These are phyloP conservation scores for Lobophora halterata DNA, from an alignment of 2,888 invertebrate genomes.

Conservation along the genomic window DNA sequence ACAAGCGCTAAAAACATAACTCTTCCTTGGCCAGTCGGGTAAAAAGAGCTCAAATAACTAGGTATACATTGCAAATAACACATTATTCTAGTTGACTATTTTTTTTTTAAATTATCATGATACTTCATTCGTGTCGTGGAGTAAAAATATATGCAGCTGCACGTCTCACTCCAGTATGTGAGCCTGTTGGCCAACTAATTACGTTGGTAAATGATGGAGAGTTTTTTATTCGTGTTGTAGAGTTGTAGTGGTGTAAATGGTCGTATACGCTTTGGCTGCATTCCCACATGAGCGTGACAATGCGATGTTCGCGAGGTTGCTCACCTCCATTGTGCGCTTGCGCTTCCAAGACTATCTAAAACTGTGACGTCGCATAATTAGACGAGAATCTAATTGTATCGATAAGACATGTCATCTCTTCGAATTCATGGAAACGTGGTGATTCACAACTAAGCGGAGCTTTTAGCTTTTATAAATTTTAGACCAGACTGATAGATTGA, in stretches of 20 bases:
- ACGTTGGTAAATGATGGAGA: constrained; percentile 28
- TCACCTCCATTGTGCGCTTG: constrained; percentile 58
- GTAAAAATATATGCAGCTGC: constrained; percentile 26
- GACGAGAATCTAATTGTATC: constrained; percentile 48
- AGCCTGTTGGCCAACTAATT: constrained; percentile 37
- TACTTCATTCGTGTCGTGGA: constrained; percentile 30
- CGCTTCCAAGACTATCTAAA: constrained; percentile 45
- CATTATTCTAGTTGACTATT: constrained; percentile 21
- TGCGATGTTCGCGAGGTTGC: constrained; percentile 65
- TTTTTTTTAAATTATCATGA: constrained; percentile 24
- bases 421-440: constrained; percentile 27
- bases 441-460: constrained; percentile 5
- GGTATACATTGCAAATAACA: constrained; percentile 22
- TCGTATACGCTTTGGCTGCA: constrained; percentile 39
- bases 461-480: neutral
- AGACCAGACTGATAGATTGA: too few relatives aligned
- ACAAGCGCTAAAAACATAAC: too few relatives aligned
- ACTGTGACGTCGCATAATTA: constrained; percentile 69
- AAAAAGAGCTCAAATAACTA: neutral
- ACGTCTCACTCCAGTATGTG: constrained; percentile 21
- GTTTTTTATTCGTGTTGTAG: constrained; percentile 18
- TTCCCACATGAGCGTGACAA: constrained; percentile 67
- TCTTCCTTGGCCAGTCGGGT: too few relatives aligned
- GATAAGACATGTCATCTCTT: constrained; percentile 33
- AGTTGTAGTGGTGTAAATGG: constrained; percentile 33